Base-by-base conservation (phyloP, 2,888 invertebrate species). In the Drosophila infuscata region DNA sequence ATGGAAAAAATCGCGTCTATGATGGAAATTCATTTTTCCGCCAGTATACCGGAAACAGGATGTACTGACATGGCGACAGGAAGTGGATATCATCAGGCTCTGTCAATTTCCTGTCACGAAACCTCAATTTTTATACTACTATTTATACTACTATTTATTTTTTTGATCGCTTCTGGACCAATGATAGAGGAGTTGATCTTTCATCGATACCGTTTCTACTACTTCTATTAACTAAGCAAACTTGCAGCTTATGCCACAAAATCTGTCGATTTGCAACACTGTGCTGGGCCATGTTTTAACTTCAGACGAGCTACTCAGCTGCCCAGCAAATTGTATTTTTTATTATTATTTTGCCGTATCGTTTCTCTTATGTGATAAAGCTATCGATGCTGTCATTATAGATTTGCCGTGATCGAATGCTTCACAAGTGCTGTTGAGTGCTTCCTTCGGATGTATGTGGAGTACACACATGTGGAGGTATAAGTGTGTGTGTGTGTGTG, bases 351-450 rank as follows among this genome's bases (percentile, higher is more conserved):
- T 49, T 54, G 54, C 25, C 43, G 20, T 67, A 20, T 17, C 54
- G 59, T 54, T 67, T 51, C 67, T 32, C 61, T 72, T 64, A 52
- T 65, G 25, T 69, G 84, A 75, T 78, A 78, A 76, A 78, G 77
- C 79, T 70, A 82, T 83, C 82, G 76, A 76, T 75, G 70, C 82
- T 84, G 87, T 89, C 84, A 82, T 82, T 89, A 82, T 79, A 76
- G 89, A 88, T 88, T 90, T 88, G 76, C 81, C 49, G 70, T 81
- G 90, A 84, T 89, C 79, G 79, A 88, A 89, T 81, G 83, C 62
- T 41, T 29, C 53, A 70, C 77, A 82, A 77, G 81, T 82, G 83
- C 69, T 74, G 78, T 77, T 80, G 88, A 85, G 78, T 76, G 70
- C 57, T 66, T 54, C 46, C 53, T 35, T 25, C 29, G 15, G 25